These are phyloP conservation scores for Manduca sexta DNA, from an alignment of 1,140 invertebrate genomes.

Conservation along the genomic window DNA sequence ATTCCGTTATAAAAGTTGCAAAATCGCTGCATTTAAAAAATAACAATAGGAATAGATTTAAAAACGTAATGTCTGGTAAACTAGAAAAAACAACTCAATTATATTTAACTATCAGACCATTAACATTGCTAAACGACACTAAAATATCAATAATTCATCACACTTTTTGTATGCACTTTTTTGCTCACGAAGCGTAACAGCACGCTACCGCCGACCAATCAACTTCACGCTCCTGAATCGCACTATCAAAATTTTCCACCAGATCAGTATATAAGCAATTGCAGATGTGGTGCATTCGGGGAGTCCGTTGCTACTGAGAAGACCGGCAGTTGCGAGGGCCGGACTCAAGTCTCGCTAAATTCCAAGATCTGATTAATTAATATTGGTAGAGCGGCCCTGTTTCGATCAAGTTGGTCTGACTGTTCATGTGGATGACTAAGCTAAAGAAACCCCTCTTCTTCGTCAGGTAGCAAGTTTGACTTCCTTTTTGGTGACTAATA, in stretches of 20 bases:
- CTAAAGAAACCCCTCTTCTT: constrained; percentile 54
- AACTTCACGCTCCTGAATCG: constrained; percentile 21
- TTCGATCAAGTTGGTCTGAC: constrained; percentile 24
- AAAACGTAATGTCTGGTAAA: too few species aligned
- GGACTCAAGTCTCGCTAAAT: constrained; percentile 57
- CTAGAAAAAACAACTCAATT: too few species aligned
- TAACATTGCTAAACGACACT: too few species aligned
- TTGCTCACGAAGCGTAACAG: constrained; percentile 20
- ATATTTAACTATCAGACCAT: too few species aligned
- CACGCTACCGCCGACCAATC: constrained; percentile 36
- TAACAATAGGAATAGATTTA: too few species aligned
- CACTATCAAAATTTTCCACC: constrained; percentile 30
- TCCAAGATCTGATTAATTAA: constrained; percentile 39
- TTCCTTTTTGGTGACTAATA: constrained; percentile 55
- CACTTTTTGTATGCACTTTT: background rate
- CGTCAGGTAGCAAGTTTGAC: constrained; percentile 60
- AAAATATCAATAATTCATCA: too few species aligned
- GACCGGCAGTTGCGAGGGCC: constrained; percentile 61
- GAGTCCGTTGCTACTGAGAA: constrained; percentile 65
- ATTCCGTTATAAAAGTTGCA: too few species aligned
- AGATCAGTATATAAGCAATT: constrained; percentile 24
- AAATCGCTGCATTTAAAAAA: too few species aligned
- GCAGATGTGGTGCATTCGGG: constrained; percentile 15
- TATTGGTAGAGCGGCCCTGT: constrained; percentile 52
- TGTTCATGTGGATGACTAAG: constrained; percentile 26